Base-by-base conservation (phyloP, 2,113 vertebrate genomes). In the Plectropomus leopardus region DNA sequence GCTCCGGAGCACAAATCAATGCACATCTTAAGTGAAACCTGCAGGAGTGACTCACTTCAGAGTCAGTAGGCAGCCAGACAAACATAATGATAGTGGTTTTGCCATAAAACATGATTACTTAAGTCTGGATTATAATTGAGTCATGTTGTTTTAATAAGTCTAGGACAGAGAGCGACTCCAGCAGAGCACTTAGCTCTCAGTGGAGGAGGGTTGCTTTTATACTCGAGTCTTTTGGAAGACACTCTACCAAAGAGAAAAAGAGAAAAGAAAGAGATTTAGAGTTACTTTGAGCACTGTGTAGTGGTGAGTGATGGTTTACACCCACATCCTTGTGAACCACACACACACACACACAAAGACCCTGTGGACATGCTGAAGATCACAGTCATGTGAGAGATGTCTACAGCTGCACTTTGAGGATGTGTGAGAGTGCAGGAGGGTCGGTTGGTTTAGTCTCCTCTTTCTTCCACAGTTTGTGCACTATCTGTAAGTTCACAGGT, bases 31-130 rank as follows among this genome's bases (percentile, higher is more conserved):
- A 86, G 81, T 78, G 59, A 83, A 91, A 81, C 75, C 81, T 89
- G 80, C 86, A 85, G 50, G n/a, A 84, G n/a, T 17, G 11, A 36
- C 67, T 85, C 71, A 32, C 78, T 89, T 83, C 54, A 44, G 59
- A 76, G 53, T 72, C 72, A 70, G 76, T 50, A 58, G 64, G 54
- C 72, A 86, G 73, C 69, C 87, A 92, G 88, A 88, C 87, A 47
- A 47, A 86, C 86, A 64, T 91, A 92, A 92, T 87, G 88, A 91
- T 51, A 83, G 78, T 59, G 80, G 67, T 54, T 75, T 80, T 65
- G 60, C 76, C 65, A 65, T 92, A 93, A 93, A 93, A 89, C 89
- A 74, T 74, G 79, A 92, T 88, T 81, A 88, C 82, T 91, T 78
- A 79, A 86, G 85, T 85, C 53, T 65, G 59, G 76, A 72, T 88